Evolutionary conservation across 2,797 vertebrate genomes (phyloP).

Genomic region (Sebastes glaucus): DNA sequence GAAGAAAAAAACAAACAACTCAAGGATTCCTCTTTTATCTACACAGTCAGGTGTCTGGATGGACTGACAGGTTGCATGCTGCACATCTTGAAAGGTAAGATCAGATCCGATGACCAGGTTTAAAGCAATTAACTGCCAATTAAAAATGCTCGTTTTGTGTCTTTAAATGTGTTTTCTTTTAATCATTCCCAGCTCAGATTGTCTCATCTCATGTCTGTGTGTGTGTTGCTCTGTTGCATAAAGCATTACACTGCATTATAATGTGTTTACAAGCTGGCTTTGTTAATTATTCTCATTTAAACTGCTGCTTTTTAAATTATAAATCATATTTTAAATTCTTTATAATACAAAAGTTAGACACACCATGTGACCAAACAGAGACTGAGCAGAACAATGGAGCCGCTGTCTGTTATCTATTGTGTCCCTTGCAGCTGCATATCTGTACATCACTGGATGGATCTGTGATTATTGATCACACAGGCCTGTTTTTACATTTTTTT

Average conservation of each 20-base stretch:
- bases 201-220: not conserved
- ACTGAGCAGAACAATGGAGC: slow-evolving; percentile 51
- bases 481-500: too few species aligned
- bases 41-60: not conserved
- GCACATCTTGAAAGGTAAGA: slow-evolving; percentile 55
- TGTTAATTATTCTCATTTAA: not conserved
- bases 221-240: not conserved
- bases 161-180: not conserved
- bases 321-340: not conserved
- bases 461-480: not conserved
- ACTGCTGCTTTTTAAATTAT: not conserved
- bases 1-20: not conserved
- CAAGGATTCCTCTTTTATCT: not conserved
- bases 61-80: slow-evolving; percentile 57
- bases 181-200: not conserved
- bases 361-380: slow-evolving; percentile 5
- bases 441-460: not conserved
- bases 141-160: not conserved
- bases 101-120: not conserved
- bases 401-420: slow-evolving; percentile 20
- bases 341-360: not conserved
- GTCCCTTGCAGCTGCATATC: not conserved
- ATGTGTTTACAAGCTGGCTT: not conserved
- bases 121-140: not conserved
- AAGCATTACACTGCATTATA: not conserved